Percentiles rank a stretch among this genome's conserved stretches.
Evolutionary conservation across 2,113 vertebrate species (phyloP).

Genomic region (Phalacrocorax carbo): DNA sequence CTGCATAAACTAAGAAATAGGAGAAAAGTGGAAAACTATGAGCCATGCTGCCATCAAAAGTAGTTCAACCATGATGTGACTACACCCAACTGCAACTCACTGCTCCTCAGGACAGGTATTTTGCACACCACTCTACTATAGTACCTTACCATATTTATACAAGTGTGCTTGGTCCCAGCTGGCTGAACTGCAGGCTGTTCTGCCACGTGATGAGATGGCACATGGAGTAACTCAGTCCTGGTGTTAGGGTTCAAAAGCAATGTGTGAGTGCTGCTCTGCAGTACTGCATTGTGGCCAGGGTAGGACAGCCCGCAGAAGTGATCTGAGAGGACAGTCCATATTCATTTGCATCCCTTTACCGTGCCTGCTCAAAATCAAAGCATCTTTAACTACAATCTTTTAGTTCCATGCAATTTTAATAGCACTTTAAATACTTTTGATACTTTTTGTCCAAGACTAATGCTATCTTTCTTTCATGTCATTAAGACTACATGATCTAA

Average conservation of each 20-base stretch:
- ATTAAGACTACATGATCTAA: neutral
- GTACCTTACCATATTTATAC: neutral
- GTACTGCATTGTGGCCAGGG: accelerated
- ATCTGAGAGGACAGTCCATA: neutral
- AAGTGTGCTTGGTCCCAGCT: neutral
- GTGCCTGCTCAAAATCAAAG: neutral
- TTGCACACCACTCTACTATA: neutral
- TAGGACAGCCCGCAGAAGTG: neutral
- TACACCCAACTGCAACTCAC: neutral
- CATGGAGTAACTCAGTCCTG: neutral
- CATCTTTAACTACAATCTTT: neutral
- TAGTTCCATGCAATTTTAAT: neutral
- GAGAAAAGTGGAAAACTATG: neutral
- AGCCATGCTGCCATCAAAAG: neutral
- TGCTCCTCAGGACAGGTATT: neutral
- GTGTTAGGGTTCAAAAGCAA: neutral
- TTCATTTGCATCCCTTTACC: neutral
- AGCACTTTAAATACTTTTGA: neutral
- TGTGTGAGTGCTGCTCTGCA: neutral
- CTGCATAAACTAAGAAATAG: neutral
- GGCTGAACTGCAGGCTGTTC: neutral
- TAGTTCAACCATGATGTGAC: neutral
- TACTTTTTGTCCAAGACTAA: neutral
- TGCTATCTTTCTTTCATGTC: neutral
- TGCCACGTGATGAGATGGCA: accelerated